A percentile compares a stretch with the other conserved stretches of the same genome.
These are phyloP conservation scores for Sesia apiformis DNA, from an alignment of 2,888 invertebrate species.

Conservation along the genomic window DNA sequence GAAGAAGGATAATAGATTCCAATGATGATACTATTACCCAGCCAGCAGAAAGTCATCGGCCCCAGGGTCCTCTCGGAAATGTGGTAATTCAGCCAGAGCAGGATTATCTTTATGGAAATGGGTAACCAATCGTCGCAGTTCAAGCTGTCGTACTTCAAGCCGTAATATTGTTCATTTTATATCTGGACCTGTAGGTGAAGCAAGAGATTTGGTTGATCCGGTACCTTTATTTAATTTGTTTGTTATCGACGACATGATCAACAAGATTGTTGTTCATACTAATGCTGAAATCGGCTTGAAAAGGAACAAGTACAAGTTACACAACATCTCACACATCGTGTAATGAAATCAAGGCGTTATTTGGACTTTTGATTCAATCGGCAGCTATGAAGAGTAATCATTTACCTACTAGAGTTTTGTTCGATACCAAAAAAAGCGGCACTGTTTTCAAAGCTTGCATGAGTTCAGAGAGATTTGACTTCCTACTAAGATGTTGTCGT, in stretches of 20 bases:
- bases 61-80: neutral
- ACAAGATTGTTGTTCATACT: neutral
- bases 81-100: neutral
- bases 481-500: neutral
- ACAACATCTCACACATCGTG: neutral
- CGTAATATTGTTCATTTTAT: neutral
- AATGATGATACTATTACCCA: neutral
- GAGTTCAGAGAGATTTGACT: slow-evolving; percentile 1
- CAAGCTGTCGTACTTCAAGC: neutral
- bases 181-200: slow-evolving; percentile 1
- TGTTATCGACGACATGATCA: neutral
- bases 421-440: neutral
- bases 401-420: neutral
- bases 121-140: neutral
- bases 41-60: neutral
- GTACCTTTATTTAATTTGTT: neutral
- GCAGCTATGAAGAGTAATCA: neutral
- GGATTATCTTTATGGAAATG: neutral
- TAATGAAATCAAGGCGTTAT: neutral
- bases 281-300: neutral
- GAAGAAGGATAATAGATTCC: neutral
- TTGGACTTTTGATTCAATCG: neutral
- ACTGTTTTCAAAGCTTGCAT: neutral
- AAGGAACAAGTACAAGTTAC: neutral
- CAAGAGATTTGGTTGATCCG: neutral